Percentiles rank a stretch among this genome's conserved stretches.
Conservation (phyloP, 2,113 vertebrate species). For the Hiodon alosoides region DNA sequence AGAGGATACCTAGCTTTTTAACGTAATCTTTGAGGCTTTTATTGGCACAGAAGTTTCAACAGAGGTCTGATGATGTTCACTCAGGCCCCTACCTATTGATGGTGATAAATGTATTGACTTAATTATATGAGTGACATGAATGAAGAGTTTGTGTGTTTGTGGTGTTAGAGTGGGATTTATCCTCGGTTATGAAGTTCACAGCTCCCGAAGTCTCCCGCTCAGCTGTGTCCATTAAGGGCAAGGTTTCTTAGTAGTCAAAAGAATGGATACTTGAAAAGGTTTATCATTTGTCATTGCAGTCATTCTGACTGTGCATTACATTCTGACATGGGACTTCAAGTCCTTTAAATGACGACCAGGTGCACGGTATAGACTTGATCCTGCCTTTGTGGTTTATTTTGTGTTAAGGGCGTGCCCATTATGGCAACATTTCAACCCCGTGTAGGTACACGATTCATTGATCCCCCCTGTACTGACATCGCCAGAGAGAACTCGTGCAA, state of each 20-base stretch:
- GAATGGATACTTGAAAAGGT: not conserved
- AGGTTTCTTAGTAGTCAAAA: not conserved
- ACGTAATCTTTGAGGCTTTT: too few species aligned
- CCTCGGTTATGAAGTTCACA: too few species aligned
- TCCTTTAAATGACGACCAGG: slow-evolving; percentile 8
- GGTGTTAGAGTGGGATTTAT: too few species aligned
- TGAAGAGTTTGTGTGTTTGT: too few species aligned
- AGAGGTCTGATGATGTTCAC: too few species aligned
- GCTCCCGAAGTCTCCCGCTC: too few species aligned
- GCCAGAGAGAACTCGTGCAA: slow-evolving; percentile 19
- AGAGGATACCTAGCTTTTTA: too few species aligned
- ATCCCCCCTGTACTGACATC: slow-evolving; percentile 9
- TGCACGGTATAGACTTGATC: slow-evolving; percentile 18
- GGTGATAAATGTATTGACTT: too few species aligned
- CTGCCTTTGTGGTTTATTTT: slow-evolving; percentile 19
- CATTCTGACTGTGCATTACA: not conserved
- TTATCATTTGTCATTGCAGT: not conserved
- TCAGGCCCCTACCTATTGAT: too few species aligned
- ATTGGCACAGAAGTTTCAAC: too few species aligned
- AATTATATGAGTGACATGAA: too few species aligned
- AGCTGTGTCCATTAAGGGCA: not conserved
- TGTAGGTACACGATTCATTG: slow-evolving; percentile 16
- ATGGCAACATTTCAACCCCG: slow-evolving; percentile 19
- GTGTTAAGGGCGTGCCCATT: slow-evolving; percentile 11
- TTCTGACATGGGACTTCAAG: slow-evolving; percentile 7